Percentiles rank a stretch among this genome's conserved stretches.
phyloP scores from a whole-genome alignment of 2,797 vertebrate species.

The Sebastes cheni region DNA sequence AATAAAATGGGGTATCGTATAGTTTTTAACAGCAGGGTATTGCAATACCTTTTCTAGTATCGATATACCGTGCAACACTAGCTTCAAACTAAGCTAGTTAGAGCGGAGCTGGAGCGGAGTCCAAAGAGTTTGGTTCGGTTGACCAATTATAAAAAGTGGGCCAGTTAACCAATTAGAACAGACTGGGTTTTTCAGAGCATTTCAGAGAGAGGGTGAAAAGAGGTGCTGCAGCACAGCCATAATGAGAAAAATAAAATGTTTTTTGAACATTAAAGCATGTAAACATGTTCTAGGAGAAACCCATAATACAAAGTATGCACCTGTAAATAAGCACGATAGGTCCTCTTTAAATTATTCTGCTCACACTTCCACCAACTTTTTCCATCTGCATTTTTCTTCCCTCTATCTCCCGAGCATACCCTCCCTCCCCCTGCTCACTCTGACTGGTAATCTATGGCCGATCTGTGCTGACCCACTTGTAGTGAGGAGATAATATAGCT shows the following conservation, averaged over 20 bases:
- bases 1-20: no score
- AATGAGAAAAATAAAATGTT: no score
- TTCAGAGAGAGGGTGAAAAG: neutral
- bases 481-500: slow-evolving; percentile 52
- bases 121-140: neutral
- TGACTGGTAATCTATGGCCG: slow-evolving; percentile 39
- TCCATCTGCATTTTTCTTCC: neutral
- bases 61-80: no score
- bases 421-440: neutral
- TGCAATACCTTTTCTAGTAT: no score
- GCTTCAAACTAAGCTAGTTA: no score
- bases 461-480: slow-evolving; percentile 52
- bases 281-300: neutral
- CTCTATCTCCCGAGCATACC: neutral
- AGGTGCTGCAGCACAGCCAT: neutral
- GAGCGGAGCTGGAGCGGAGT: no score
- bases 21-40: no score
- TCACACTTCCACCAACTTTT: neutral
- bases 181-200: neutral
- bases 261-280: neutral
- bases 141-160: neutral
- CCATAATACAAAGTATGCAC: neutral
- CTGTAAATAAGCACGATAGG: neutral
- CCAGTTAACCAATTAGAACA: neutral
- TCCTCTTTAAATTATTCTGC: neutral